Conservation (phyloP, 2,888 invertebrate species). For the Brenthis hecate region DNA sequence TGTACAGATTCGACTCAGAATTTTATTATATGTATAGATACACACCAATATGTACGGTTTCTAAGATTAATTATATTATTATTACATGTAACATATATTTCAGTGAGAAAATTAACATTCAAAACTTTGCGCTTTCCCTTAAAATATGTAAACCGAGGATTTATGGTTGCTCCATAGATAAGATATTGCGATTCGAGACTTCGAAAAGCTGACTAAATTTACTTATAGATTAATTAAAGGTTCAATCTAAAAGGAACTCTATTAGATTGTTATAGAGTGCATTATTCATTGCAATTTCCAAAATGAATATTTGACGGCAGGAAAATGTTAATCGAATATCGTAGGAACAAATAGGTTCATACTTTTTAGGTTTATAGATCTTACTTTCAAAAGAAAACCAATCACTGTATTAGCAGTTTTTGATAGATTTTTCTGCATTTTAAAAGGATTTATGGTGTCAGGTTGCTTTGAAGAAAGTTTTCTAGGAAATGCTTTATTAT, state of each 20-base stretch:
- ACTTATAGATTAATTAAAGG: constrained; percentile 25
- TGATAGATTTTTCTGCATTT: constrained; percentile 1
- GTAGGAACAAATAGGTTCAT: constrained; percentile 18
- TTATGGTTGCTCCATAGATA: constrained; percentile 24
- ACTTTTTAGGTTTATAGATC: constrained; percentile 14
- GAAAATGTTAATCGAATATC: constrained; percentile 22
- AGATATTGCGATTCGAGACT: constrained; percentile 23
- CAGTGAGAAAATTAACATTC: constrained; percentile 11
- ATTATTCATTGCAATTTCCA: not conserved
- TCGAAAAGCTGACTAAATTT: constrained; percentile 22
- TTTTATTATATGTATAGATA: not conserved
- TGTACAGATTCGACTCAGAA: too few species aligned
- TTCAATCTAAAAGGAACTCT: constrained; percentile 3
- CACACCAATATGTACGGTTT: not conserved
- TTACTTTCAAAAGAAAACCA: not conserved
- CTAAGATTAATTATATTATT: too few species aligned
- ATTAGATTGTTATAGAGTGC: not conserved
- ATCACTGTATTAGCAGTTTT: constrained; percentile 13
- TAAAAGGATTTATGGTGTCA: not conserved
- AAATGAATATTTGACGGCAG: constrained; percentile 19
- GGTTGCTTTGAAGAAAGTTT: too few species aligned
- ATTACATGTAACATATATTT: not conserved
- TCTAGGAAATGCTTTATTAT: too few species aligned
- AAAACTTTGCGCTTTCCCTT: constrained; percentile 15
- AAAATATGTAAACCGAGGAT: constrained; percentile 22